Conservation (phyloP, 23 tunicate species). For the Trididemnum miniatum region DNA sequence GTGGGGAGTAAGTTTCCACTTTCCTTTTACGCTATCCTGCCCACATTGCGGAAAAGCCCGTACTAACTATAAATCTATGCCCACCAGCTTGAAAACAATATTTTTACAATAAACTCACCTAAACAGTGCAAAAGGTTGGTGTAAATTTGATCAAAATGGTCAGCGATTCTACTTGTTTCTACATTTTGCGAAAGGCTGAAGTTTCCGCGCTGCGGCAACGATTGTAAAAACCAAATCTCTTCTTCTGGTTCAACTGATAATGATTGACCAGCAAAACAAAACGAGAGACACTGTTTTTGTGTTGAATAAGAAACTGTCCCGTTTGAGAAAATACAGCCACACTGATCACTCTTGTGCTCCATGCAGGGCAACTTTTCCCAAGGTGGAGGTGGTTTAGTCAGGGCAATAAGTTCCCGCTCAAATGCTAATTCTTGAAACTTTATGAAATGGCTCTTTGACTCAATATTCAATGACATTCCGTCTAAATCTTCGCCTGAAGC, state of each 20-base stretch:
- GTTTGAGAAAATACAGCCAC: background rate
- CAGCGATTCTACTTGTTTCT: background rate
- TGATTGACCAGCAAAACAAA: constrained; percentile 9
- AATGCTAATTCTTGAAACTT: constrained; percentile 58
- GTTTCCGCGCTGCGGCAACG: background rate
- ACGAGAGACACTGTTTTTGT: background rate
- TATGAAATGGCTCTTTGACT: constrained; percentile 39
- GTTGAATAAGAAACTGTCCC: background rate
- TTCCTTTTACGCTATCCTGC: no score
- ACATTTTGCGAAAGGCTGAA: background rate
- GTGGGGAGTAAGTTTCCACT: no score
- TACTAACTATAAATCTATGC: no score
- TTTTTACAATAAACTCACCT: no score
- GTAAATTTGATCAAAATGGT: constrained; percentile 5
- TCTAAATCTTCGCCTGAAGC: background rate
- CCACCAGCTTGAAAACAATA: no score
- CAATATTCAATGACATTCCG: background rate
- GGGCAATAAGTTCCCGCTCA: constrained; percentile 30
- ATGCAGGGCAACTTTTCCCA: constrained; percentile 31
- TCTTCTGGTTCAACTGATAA: background rate
- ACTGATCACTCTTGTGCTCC: background rate
- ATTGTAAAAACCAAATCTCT: constrained; percentile 1
- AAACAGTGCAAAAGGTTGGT: constrained; percentile 10
- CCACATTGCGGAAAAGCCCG: no score
- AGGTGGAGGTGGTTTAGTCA: constrained; percentile 6